Conservation (phyloP, 2,113 vertebrate genomes). For the Callaeas wilsoni region DNA sequence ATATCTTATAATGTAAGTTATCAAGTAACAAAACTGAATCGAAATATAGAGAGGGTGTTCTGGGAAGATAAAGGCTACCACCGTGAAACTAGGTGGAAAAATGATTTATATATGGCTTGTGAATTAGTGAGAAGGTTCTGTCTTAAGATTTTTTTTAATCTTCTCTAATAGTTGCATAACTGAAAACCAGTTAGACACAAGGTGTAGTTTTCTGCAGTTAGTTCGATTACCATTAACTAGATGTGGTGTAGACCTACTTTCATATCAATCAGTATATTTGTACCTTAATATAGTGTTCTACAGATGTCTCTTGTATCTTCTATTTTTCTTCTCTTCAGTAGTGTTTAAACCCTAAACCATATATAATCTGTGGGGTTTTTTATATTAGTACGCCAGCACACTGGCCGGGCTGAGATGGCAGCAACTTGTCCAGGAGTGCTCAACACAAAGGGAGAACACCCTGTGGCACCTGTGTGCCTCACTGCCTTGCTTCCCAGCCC, state of each 20-base stretch:
- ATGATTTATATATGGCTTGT: not conserved
- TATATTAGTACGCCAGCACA: too few relatives aligned
- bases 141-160: not conserved
- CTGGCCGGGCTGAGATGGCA: too few relatives aligned
- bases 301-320: not conserved
- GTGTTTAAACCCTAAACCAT: not conserved
- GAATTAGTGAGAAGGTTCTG: not conserved
- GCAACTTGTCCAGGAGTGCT: too few relatives aligned
- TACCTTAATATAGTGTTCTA: not conserved
- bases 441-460: too few relatives aligned
- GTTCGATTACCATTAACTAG: not conserved
- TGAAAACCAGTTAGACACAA: not conserved
- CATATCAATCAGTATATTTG: not conserved
- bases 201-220: not conserved
- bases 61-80: not conserved
- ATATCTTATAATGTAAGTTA: not conserved
- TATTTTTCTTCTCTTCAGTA: not conserved
- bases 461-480: too few relatives aligned
- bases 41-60: not conserved
- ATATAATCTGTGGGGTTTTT: not conserved
- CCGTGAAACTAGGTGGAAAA: not conserved
- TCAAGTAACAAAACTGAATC: not conserved
- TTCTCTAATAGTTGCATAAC: not conserved
- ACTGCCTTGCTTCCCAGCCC: too few relatives aligned
- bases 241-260: not conserved